phyloP scores from a whole-genome alignment of 2,113 vertebrate species.

The Butorides virescens region DNA sequence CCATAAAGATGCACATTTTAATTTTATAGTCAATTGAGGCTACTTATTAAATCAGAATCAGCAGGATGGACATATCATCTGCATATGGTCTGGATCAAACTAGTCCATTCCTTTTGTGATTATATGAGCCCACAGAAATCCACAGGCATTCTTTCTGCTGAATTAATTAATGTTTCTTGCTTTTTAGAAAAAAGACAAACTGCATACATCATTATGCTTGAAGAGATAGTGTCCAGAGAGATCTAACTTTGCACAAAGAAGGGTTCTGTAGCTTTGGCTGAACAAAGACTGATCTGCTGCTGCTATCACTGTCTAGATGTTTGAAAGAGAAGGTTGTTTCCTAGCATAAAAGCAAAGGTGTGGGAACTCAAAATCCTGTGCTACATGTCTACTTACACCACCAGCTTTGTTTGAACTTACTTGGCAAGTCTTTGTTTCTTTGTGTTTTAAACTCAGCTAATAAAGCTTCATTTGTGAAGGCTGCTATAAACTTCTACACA shows the following conservation, averaged over 20 bases:
- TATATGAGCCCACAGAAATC: background rate
- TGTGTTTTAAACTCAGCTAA: background rate
- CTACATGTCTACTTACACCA: background rate
- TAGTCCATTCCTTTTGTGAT: slow-evolving; percentile 34
- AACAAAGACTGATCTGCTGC: background rate
- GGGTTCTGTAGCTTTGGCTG: background rate
- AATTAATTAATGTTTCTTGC: slow-evolving; percentile 3
- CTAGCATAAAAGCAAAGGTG: background rate
- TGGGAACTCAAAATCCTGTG: background rate
- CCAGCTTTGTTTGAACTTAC: background rate
- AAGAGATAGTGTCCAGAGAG: background rate
- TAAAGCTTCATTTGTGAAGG: background rate
- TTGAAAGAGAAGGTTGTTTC: background rate
- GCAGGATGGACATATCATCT: background rate
- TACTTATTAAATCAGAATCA: slow-evolving; percentile 7
- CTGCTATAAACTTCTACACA: background rate
- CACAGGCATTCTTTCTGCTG: background rate
- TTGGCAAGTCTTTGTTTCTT: background rate
- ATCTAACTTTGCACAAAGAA: background rate
- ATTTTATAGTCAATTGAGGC: slow-evolving; percentile 3
- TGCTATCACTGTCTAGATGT: background rate
- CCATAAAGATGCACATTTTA: background rate
- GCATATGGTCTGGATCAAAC: slow-evolving; percentile 5
- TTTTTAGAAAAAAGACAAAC: slow-evolving; percentile 22
- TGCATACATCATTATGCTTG: background rate